Evolutionary conservation across 2,113 vertebrate genomes (phyloP).

Genomic region (Antechinus flavipes): DNA sequence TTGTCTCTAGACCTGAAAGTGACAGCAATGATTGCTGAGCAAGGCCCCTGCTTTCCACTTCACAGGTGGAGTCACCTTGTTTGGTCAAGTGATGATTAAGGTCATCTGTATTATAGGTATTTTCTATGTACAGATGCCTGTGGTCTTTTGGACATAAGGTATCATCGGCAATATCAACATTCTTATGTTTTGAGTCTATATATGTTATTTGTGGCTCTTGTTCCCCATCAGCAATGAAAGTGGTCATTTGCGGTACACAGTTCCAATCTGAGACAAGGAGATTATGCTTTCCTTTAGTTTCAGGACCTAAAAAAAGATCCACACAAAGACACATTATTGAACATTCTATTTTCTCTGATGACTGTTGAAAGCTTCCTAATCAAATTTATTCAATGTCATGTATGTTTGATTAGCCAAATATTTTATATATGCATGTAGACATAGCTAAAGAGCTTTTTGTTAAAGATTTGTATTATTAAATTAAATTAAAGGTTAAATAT

Average conservation of each 20-base stretch:
- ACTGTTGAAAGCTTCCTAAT: neutral
- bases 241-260: conserved; percentile 90
- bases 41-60: conserved; percentile 88
- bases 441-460: conserved; percentile 47
- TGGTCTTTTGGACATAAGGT: conserved; percentile 90
- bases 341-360: neutral
- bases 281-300: conserved; percentile 90
- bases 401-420: conserved; percentile 11
- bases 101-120: conserved; percentile 86
- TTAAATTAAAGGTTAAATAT: no score
- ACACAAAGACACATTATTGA: conserved; percentile 66
- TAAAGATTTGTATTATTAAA: conserved; percentile 29
- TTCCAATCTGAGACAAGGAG: conserved; percentile 93
- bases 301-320: conserved; percentile 85
- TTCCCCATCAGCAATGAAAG: conserved; percentile 89
- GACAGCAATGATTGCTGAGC: conserved; percentile 88
- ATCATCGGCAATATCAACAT: conserved; percentile 86
- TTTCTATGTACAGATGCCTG: conserved; percentile 90
- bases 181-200: conserved; percentile 90
- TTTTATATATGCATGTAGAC: neutral
- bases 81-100: conserved; percentile 87
- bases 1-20: conserved; percentile 87
- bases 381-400: neutral
- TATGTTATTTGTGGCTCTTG: conserved; percentile 88
- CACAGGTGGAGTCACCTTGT: conserved; percentile 85